Evolutionary conservation across 2,888 invertebrate species (phyloP).

Genomic region (Nomada flava): DNA sequence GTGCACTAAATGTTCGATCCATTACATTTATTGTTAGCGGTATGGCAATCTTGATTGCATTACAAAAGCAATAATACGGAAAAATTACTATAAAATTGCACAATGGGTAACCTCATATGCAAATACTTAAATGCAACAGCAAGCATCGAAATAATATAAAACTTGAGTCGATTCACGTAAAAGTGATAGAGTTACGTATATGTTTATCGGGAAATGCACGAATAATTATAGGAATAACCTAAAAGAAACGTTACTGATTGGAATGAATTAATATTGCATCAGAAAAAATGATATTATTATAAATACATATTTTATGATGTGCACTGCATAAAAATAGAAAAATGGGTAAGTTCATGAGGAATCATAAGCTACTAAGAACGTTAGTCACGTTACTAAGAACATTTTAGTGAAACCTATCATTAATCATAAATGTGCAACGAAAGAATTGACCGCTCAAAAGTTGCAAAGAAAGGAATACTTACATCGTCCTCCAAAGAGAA

Average conservation of each 20-base stretch:
- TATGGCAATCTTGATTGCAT: background rate
- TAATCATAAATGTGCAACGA: slow-evolving; percentile 23
- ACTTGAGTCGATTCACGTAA: background rate
- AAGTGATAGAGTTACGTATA: background rate
- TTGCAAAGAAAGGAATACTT: slow-evolving; percentile 83
- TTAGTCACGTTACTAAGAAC: background rate
- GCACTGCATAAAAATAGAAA: background rate
- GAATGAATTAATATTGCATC: background rate
- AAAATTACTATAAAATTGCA: background rate
- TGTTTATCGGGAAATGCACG: background rate
- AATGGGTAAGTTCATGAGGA: background rate
- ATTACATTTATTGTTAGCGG: background rate
- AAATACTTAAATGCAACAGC: background rate
- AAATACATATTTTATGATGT: slow-evolving; percentile 6
- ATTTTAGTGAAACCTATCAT: slow-evolving; percentile 2
- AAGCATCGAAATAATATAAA: background rate
- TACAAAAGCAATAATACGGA: background rate
- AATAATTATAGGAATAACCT: background rate
- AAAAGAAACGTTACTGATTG: background rate
- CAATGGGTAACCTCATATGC: background rate
- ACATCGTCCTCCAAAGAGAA: slow-evolving; percentile 94
- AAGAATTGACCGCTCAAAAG: slow-evolving; percentile 7
- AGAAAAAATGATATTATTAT: background rate
- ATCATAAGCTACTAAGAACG: background rate
- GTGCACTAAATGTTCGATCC: background rate